These are phyloP conservation scores for Bombus pascuorum DNA, from an alignment of 1,140 invertebrate genomes.

Conservation along the genomic window DNA sequence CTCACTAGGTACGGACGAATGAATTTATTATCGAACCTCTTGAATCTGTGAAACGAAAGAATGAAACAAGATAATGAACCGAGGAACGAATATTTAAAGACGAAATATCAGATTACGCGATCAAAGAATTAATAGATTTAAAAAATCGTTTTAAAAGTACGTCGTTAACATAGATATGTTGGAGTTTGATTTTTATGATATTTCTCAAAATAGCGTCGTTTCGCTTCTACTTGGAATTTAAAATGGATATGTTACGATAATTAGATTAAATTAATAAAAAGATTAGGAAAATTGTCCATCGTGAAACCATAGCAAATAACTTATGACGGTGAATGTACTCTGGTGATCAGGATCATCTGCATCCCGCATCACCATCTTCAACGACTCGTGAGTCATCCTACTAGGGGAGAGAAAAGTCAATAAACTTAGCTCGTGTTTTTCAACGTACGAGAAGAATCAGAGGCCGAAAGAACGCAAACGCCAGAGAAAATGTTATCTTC, in stretches of 20 bases:
- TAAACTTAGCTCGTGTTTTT: background rate
- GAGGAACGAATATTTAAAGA: background rate
- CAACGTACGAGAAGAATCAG: background rate
- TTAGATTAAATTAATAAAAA: too few relatives aligned
- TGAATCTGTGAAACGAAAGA: conserved; percentile 86
- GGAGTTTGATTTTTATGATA: too few relatives aligned
- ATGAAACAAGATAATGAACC: background rate
- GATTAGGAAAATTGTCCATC: background rate
- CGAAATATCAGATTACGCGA: background rate
- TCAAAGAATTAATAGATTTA: background rate
- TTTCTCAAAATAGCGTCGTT: too few relatives aligned
- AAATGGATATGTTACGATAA: too few relatives aligned
- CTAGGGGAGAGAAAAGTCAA: conserved; percentile 2
- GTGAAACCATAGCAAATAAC: background rate
- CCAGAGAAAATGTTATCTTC: background rate
- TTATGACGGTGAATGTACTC: background rate
- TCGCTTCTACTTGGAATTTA: too few relatives aligned
- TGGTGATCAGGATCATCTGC: background rate
- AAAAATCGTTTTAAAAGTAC: background rate
- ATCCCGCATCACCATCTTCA: background rate
- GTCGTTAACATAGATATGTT: too few relatives aligned
- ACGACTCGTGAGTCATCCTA: conserved; percentile 2
- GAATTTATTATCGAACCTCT: conserved; percentile 96
- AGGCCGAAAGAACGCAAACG: background rate
- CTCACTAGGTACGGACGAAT: conserved; percentile 93